Percentiles rank a stretch among this genome's conserved stretches.
Conservation (phyloP, 2,888 invertebrate species). For the Plusia festucae region DNA sequence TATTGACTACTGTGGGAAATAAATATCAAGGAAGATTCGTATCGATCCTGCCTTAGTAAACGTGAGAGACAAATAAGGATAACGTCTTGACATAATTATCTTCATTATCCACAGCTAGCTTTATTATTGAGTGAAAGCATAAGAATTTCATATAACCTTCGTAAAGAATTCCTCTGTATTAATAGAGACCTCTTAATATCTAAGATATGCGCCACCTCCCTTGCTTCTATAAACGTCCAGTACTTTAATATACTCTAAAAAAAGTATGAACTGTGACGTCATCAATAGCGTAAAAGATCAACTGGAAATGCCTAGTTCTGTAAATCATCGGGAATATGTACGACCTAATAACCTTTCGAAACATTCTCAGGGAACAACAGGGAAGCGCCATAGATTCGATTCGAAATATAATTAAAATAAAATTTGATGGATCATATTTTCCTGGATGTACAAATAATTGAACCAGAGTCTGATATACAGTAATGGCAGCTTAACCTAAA, state of each 20-base stretch:
- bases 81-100: conserved; percentile 3
- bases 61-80: neutral
- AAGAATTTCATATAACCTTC: neutral
- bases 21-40: neutral
- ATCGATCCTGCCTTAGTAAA: neutral
- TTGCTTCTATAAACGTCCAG: neutral
- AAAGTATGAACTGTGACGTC: neutral
- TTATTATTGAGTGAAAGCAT: conserved; percentile 1
- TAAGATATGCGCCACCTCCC: neutral
- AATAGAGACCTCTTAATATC: neutral
- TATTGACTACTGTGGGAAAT: neutral
- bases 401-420: neutral
- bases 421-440: neutral
- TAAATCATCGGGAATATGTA: neutral
- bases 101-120: neutral
- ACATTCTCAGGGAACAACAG: neutral
- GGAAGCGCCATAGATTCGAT: neutral
- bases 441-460: neutral
- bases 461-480: conserved; percentile 3
- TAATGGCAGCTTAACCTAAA: conserved; percentile 4
- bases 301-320: neutral
- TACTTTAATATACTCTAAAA: neutral
- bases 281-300: too few relatives aligned
- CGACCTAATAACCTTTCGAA: conserved; percentile 1
- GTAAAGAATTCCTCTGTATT: conserved; percentile 1